Conservation (phyloP, 2,113 vertebrate species). For the Ailuropoda melanoleuca region DNA sequence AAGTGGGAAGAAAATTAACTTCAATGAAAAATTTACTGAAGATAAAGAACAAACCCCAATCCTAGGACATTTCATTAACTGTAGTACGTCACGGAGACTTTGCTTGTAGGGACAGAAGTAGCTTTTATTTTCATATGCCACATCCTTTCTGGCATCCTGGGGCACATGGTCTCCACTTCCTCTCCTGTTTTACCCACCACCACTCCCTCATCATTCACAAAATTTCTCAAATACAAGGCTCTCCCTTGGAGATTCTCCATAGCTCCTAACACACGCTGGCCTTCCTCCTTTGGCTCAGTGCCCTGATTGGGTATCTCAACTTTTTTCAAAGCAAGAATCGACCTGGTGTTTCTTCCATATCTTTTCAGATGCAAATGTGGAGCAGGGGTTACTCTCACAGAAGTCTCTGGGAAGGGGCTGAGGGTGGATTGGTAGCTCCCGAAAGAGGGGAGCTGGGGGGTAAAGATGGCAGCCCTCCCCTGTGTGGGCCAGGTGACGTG, state of each 20-base stretch:
- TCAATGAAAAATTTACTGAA: conserved; percentile 27
- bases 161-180: accelerated
- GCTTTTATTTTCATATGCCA: background rate
- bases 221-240: background rate
- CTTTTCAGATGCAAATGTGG: background rate
- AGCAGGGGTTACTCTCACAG: background rate
- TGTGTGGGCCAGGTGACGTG: background rate
- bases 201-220: background rate
- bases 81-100: background rate
- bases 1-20: background rate
- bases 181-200: background rate
- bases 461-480: background rate
- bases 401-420: background rate
- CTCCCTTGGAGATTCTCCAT: background rate
- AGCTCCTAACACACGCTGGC: background rate
- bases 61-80: background rate
- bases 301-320: background rate
- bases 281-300: background rate
- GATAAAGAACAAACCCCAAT: background rate
- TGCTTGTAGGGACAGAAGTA: background rate
- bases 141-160: background rate
- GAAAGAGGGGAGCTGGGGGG: background rate
- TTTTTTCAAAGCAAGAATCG: background rate
- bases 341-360: background rate
- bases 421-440: background rate